A percentile compares a stretch with the other conserved stretches of the same genome.
phyloP scores from a whole-genome alignment of 2,113 vertebrate genomes.

The Mustela nigripes region DNA sequence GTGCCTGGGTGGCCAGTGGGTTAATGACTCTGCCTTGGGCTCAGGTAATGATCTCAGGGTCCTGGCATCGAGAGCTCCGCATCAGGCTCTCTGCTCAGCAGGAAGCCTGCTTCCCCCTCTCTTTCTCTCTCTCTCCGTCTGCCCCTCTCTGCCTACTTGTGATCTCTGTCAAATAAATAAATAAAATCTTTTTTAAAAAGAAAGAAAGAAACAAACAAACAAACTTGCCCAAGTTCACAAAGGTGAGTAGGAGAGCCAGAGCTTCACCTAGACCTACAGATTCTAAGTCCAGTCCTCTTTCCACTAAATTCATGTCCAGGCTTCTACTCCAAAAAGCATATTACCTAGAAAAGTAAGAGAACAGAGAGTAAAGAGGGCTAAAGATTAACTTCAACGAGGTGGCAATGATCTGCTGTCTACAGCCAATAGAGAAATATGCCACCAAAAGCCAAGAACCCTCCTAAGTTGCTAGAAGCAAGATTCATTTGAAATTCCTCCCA shows the following conservation, averaged over 20 bases:
- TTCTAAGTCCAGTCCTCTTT: neutral
- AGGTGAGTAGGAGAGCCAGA: neutral
- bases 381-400: neutral
- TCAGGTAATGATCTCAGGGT: too few species aligned
- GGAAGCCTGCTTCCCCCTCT: too few species aligned
- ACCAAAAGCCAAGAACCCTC: neutral
- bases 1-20: too few species aligned
- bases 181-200: neutral
- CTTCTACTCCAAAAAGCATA: constrained; percentile 43
- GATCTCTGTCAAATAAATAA: too few species aligned
- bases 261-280: neutral
- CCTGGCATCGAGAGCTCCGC: too few species aligned
- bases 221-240: neutral
- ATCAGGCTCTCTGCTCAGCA: too few species aligned
- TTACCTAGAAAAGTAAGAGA: constrained; percentile 44
- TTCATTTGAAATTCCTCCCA: constrained; percentile 20
- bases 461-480: neutral
- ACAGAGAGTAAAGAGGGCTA: neutral
- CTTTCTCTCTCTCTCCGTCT: too few species aligned
- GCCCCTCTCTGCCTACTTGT: too few species aligned
- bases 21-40: too few species aligned
- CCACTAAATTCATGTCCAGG: constrained; percentile 39
- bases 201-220: neutral
- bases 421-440: neutral
- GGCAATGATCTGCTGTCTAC: neutral